A percentile compares a stretch with the other conserved stretches of the same genome.
Conservation (phyloP, 2,888 invertebrate genomes). For the Xestia xanthographa region DNA sequence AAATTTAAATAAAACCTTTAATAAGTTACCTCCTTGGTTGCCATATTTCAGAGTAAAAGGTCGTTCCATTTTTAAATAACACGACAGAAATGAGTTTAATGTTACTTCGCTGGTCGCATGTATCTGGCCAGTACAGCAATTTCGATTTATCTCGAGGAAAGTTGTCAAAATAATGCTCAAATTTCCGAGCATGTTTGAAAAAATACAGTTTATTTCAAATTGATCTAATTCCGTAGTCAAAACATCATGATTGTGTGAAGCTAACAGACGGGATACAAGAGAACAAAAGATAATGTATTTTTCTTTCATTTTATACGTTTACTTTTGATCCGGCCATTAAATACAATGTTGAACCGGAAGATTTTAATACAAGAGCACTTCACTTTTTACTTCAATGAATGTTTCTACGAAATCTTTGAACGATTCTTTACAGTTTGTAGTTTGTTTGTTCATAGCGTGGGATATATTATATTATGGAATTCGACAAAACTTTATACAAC, state of each 20-base stretch:
- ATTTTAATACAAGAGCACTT: slow-evolving; percentile 1
- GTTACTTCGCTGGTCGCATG: no score
- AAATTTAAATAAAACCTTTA: no score
- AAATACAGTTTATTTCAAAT: not conserved
- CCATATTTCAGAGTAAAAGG: no score
- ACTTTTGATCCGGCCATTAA: not conserved
- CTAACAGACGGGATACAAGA: not conserved
- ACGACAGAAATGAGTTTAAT: no score
- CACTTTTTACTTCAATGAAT: not conserved
- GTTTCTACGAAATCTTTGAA: not conserved
- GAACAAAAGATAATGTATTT: not conserved
- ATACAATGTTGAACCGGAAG: not conserved
- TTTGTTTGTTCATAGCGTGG: not conserved
- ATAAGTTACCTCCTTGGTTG: no score
- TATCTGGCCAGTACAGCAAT: no score
- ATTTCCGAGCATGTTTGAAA: no score
- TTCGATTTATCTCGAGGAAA: no score
- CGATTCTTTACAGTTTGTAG: not conserved
- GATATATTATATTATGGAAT: not conserved
- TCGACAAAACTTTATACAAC: not conserved
- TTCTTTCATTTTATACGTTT: not conserved
- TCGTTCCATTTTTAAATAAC: no score
- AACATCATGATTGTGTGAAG: not conserved
- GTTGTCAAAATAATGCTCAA: no score
- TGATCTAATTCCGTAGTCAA: not conserved